Conservation (phyloP, 2,113 vertebrate species). For the Tachuris rubrigastra region DNA sequence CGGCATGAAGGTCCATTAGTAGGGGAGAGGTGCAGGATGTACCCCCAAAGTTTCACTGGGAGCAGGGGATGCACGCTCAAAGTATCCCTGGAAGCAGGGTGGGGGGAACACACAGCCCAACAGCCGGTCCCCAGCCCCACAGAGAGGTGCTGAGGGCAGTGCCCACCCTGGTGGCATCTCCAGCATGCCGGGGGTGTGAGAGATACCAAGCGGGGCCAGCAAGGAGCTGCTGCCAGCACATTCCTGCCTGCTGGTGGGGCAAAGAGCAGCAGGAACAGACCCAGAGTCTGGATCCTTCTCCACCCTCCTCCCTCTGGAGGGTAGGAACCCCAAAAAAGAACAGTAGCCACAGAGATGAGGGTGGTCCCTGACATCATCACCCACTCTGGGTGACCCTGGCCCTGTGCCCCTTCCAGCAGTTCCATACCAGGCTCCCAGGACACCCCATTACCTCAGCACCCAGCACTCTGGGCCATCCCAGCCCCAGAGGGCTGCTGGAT, state of each 20-base stretch:
- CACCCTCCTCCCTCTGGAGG: neutral
- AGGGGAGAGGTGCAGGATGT: neutral
- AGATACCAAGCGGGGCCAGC: neutral
- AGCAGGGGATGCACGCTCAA: neutral
- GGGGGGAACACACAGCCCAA: neutral
- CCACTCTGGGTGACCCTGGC: neutral
- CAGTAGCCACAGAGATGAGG: accelerated
- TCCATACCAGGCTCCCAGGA: neutral
- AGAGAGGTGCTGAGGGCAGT: neutral
- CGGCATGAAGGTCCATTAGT: neutral
- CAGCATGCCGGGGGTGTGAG: accelerated
- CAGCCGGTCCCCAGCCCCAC: accelerated
- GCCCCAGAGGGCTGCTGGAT: neutral
- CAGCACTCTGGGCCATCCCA: neutral
- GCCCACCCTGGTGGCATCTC: neutral
- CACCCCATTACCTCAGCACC: neutral
- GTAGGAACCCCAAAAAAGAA: neutral
- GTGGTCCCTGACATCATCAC: neutral
- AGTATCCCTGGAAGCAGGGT: too few relatives aligned
- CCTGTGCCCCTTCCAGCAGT: accelerated
- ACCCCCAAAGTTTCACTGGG: neutral
- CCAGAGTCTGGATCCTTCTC: neutral
- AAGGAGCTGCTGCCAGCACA: neutral
- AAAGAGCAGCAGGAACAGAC: accelerated
- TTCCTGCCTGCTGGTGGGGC: neutral